Percentiles rank a stretch among this genome's conserved stretches.
phyloP scores from a whole-genome alignment of 64 coral and sea anemone genomes.

The Actinia tenebrosa region DNA sequence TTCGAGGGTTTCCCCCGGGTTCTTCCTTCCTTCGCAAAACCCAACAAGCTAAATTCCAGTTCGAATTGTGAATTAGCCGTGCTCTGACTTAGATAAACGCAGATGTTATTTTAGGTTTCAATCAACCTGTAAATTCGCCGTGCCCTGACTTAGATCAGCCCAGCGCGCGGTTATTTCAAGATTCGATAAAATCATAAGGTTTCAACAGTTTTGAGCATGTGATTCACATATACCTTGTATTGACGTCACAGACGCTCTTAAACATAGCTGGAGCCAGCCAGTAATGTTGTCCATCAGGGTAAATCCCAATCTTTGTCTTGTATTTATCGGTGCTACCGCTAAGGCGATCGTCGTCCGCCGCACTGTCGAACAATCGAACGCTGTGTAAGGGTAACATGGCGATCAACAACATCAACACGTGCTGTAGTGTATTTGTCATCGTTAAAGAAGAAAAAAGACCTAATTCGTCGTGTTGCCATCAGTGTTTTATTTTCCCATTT shows the following conservation, averaged over 20 bases:
- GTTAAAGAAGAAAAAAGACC: too few species aligned
- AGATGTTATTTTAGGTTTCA: too few species aligned
- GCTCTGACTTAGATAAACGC: background rate
- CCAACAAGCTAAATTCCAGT: background rate
- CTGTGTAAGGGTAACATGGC: constrained; percentile 38
- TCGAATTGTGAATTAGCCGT: too few species aligned
- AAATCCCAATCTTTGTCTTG: constrained; percentile 62
- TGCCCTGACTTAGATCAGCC: too few species aligned
- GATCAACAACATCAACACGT: constrained; percentile 7
- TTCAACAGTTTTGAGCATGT: too few species aligned
- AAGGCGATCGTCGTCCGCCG: constrained; percentile 64
- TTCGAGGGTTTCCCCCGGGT: too few species aligned
- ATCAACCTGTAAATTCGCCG: too few species aligned
- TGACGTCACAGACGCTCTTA: constrained; percentile 78
- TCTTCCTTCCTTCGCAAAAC: too few species aligned
- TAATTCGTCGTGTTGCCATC: too few species aligned
- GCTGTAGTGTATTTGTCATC: background rate
- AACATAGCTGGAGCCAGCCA: constrained; percentile 87
- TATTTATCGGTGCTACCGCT: constrained; percentile 79
- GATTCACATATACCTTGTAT: constrained; percentile 25
- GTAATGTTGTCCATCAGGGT: constrained; percentile 37
- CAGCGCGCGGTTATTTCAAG: too few species aligned
- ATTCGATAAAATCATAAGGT: too few species aligned
- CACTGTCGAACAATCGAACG: constrained; percentile 83
- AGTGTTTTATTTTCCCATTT: too few species aligned